These are phyloP conservation scores for Nymphalis c-album DNA, from an alignment of 2,888 invertebrate species.

Conservation along the genomic window DNA sequence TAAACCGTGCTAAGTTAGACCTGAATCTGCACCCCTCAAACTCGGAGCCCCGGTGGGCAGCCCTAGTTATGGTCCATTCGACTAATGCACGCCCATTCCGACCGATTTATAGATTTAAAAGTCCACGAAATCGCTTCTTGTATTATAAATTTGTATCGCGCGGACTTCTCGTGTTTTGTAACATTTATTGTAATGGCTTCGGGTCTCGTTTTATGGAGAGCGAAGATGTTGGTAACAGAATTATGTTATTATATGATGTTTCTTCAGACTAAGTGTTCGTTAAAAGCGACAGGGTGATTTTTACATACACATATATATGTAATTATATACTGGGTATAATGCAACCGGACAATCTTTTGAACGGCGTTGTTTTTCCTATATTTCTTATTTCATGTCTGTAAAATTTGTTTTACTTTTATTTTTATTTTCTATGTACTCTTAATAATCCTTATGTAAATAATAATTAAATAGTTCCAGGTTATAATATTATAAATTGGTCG, in stretches of 20 bases:
- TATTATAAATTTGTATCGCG: conserved; percentile 39
- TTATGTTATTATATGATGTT: conserved; percentile 4
- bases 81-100: conserved; percentile 42
- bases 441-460: too few species aligned
- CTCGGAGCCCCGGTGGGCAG: not conserved
- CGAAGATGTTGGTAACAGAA: not conserved
- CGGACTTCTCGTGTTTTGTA: conserved; percentile 32
- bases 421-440: too few species aligned
- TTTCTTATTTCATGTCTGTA: too few species aligned
- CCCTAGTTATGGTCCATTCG: conserved; percentile 35
- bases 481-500: too few species aligned
- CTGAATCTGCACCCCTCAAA: too few species aligned
- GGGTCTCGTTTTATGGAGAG: not conserved
- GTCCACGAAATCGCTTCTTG: conserved; percentile 42
- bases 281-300: not conserved
- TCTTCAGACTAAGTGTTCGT: not conserved
- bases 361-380: too few species aligned
- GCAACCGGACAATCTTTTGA: too few species aligned
- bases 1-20: too few species aligned
- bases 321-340: too few species aligned
- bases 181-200: conserved; percentile 33
- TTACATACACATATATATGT: too few species aligned
- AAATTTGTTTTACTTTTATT: too few species aligned
- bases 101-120: conserved; percentile 41
- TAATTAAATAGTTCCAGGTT: too few species aligned